Evolutionary conservation across 2,888 invertebrate species (phyloP), one percentile per base, ranked within the genome.

Genomic region (Drosophila yooni): DNA sequence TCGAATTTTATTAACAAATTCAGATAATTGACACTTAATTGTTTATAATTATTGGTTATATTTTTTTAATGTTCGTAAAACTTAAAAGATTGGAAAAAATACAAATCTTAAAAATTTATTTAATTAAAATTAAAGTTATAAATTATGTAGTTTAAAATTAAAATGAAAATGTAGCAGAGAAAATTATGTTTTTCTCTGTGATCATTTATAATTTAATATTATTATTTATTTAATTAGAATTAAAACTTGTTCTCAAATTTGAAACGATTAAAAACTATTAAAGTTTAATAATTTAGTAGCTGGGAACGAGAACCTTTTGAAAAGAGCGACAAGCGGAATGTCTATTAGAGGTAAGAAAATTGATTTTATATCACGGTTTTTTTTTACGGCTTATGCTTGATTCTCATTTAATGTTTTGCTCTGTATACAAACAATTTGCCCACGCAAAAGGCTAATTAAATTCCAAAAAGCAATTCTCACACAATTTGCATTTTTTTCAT

Each of bases 391-490:
- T 8, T 8, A 50, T 50, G 8, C 27, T 18, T 50, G 29, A 18
- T 50, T 29, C 29, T 50, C 11, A 31, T 51, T n/a, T 31, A n/a
- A 27, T 38, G 29, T 36, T 34, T 8, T 27, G 18, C 46, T 29
- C 57, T 66, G 57, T 25, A 50, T 64, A 54, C 40, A 67, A 61
- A 76, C 57, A 74, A 70, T 75, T 70, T 56, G 33, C 3, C 63
- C 70, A 38, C 48, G 21, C 36, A 51, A 56, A 65, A 59, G 56
- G 76, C 68, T 87, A 87, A 88, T 88, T 87, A 82, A 87, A 87
- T 81, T 77, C 69, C 70, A 70, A 79, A 81, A 75, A 76, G 70
- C 71, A 64, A 75, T 75, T 80, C 69, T 67, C 71, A 59, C 58
- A 53, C 69, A 77, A 74, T 85, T 83, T 74, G 75, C 71, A 78